Evolutionary conservation across 2,797 vertebrate species (phyloP).

Genomic region (Sparidentex hasta): DNA sequence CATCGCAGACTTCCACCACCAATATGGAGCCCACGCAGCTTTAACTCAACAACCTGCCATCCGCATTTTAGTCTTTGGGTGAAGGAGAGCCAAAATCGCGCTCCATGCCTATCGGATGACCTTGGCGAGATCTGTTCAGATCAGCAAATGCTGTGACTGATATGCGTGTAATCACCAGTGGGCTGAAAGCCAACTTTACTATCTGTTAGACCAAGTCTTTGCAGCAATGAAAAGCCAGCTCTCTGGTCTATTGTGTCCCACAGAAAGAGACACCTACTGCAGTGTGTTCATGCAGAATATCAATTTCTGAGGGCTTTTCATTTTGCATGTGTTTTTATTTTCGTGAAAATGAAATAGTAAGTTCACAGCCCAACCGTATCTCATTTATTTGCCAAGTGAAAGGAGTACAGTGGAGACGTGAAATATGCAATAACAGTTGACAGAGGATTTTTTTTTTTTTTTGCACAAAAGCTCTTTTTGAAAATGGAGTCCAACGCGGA

Average conservation of each 20-base stretch:
- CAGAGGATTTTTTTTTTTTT: slow-evolving; percentile 30
- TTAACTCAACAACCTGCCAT: slow-evolving; percentile 64
- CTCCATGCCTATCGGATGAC: slow-evolving; percentile 68
- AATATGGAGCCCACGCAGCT: slow-evolving; percentile 41
- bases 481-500: slow-evolving; percentile 40
- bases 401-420: slow-evolving; percentile 16
- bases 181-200: slow-evolving; percentile 54
- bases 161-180: slow-evolving; percentile 68
- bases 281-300: slow-evolving; percentile 39
- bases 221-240: slow-evolving; percentile 40
- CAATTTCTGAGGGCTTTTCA: slow-evolving; percentile 12
- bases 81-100: slow-evolving; percentile 55
- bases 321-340: slow-evolving; percentile 34
- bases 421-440: slow-evolving; percentile 13
- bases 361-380: slow-evolving; percentile 24
- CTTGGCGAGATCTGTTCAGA: slow-evolving; percentile 74
- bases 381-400: slow-evolving; percentile 30
- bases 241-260: slow-evolving; percentile 35
- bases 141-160: slow-evolving; percentile 74
- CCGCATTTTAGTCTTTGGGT: slow-evolving; percentile 59
- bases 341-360: slow-evolving; percentile 20
- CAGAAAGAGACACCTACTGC: slow-evolving; percentile 37
- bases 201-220: slow-evolving; percentile 40
- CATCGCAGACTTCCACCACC: slow-evolving; percentile 54
- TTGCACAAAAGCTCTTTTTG: slow-evolving; percentile 17